Conservation (phyloP, 2,113 vertebrate genomes). For the Indicator indicator region DNA sequence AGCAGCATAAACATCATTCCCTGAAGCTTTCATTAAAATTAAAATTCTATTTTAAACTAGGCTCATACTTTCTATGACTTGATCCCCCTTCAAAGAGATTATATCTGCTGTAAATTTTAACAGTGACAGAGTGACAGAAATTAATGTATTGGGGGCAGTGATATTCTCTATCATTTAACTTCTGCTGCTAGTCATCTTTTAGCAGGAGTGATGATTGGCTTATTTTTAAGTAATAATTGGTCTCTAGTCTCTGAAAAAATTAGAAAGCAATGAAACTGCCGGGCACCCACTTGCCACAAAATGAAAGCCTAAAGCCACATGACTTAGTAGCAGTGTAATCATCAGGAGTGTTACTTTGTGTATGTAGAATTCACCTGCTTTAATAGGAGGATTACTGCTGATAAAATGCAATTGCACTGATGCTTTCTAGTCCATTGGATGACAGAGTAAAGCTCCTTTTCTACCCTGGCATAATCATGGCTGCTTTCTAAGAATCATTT, state of each 20-base stretch:
- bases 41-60: conserved; percentile 81
- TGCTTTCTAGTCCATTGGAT: background rate
- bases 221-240: conserved; percentile 70
- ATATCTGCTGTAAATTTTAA: conserved; percentile 72
- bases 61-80: conserved; percentile 69
- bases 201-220: conserved; percentile 41
- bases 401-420: conserved; percentile 8
- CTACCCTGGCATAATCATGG: background rate
- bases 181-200: conserved; percentile 52
- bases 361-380: background rate
- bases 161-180: conserved; percentile 68
- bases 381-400: conserved; percentile 35
- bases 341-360: background rate
- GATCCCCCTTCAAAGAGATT: conserved; percentile 72
- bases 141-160: conserved; percentile 67
- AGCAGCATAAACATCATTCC: conserved; percentile 76
- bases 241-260: conserved; percentile 53
- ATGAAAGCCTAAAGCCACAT: background rate
- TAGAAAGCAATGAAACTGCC: conserved; percentile 17
- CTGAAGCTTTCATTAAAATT: conserved; percentile 81
- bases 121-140: conserved; percentile 72
- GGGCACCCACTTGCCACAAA: background rate
- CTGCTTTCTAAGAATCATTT: conserved; percentile 65
- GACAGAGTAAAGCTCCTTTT: conserved; percentile 36
- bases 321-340: background rate